These are phyloP conservation scores for Saguinus imperator DNA, from an alignment of 2,113 vertebrate genomes.

Conservation along the genomic window DNA sequence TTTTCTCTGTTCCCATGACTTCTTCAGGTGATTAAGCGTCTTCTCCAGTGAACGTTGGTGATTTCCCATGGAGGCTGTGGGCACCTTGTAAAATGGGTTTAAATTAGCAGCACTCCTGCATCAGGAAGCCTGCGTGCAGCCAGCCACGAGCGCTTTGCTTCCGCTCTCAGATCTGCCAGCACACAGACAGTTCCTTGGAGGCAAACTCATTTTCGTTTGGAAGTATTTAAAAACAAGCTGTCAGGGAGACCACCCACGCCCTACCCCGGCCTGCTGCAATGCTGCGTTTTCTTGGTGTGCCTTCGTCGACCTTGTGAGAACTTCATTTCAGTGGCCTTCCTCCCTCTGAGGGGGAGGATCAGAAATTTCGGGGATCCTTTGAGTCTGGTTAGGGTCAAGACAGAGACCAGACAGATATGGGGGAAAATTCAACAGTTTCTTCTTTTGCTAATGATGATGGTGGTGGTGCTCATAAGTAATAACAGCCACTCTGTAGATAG, in stretches of 20 bases:
- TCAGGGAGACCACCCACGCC: not conserved
- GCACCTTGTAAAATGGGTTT: not conserved
- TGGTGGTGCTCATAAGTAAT: not conserved
- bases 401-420: not conserved
- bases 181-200: slow-evolving; percentile 7
- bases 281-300: not conserved
- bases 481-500: fast-evolving
- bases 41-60: not conserved
- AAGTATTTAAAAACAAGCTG: slow-evolving; percentile 49
- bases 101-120: not conserved
- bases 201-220: not conserved
- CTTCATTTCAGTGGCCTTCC: not conserved
- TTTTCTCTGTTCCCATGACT: not conserved
- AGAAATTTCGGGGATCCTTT: not conserved
- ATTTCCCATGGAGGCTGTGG: slow-evolving; percentile 14
- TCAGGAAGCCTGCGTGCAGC: not conserved
- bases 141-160: not conserved
- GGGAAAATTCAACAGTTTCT: not conserved
- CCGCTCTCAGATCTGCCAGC: not conserved
- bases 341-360: not conserved
- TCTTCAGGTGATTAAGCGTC: not conserved
- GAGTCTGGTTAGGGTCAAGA: not conserved
- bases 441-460: not conserved
- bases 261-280: not conserved
- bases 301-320: not conserved